A percentile compares a stretch with the other conserved stretches of the same genome.
These are phyloP conservation scores for Drosophila tristis DNA, from an alignment of 1,140 invertebrate species.

Conservation along the genomic window DNA sequence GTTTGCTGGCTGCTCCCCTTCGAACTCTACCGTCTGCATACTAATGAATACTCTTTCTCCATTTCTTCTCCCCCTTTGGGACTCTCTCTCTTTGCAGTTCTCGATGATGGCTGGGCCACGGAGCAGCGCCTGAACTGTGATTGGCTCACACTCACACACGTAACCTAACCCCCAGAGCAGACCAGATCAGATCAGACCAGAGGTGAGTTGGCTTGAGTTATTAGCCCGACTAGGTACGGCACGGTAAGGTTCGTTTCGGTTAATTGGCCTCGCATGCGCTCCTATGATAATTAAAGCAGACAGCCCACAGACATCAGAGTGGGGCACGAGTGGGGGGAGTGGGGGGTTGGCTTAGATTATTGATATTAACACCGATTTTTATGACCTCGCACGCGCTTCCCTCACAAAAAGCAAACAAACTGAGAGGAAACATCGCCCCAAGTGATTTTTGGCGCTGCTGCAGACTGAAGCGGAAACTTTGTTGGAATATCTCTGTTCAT, in stretches of 20 bases:
- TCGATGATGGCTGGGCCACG: constrained; percentile 35
- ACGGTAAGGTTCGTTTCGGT: constrained; percentile 22
- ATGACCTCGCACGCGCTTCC: constrained; percentile 63
- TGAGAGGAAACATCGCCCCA: constrained; percentile 9
- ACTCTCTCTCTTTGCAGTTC: constrained; percentile 40
- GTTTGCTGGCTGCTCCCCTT: constrained; percentile 25
- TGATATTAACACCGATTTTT: constrained; percentile 70
- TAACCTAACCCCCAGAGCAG: background rate
- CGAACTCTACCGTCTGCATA: constrained; percentile 55
- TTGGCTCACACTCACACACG: constrained; percentile 39
- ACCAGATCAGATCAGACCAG: constrained; percentile 1
- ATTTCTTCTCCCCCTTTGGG: constrained; percentile 19
- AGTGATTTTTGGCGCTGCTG: background rate
- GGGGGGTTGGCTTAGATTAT: constrained; percentile 34
- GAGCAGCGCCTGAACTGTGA: constrained; percentile 58
- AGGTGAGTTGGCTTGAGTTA: constrained; percentile 68
- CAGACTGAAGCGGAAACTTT: constrained; percentile 19
- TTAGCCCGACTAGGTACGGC: constrained; percentile 29
- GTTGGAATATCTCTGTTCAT: constrained; percentile 12
- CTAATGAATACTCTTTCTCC: constrained; percentile 45
- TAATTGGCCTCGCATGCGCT: constrained; percentile 67
- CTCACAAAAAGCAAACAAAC: too few relatives aligned
- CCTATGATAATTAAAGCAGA: constrained; percentile 61
- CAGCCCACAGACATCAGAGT: constrained; percentile 1
- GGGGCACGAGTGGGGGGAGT: too few relatives aligned